phyloP scores from a whole-genome alignment of 2,888 invertebrate species.

The Ryuthela nishihirai region DNA sequence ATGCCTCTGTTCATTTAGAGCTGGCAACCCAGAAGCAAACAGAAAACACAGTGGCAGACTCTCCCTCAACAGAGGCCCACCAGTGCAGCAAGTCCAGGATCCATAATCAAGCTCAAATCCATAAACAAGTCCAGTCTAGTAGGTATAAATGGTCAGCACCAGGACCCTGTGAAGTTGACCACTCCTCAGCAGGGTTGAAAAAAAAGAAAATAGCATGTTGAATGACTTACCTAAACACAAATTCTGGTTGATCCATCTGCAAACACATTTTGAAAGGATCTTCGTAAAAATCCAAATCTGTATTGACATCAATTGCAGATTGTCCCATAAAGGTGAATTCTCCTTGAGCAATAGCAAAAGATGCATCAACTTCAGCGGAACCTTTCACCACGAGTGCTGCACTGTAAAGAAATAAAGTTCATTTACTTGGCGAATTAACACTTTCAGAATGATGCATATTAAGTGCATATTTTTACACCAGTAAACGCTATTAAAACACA shows the following conservation, averaged over 20 bases:
- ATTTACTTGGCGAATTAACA: background rate
- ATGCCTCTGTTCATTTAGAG: too few relatives aligned
- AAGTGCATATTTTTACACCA: too few relatives aligned
- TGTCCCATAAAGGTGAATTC: conserved; percentile 64
- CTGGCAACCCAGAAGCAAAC: too few relatives aligned
- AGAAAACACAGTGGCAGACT: too few relatives aligned
- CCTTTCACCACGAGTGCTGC: conserved; percentile 66
- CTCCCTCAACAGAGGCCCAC: too few relatives aligned
- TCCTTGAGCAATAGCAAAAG: conserved; percentile 62
- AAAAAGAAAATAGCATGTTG: background rate
- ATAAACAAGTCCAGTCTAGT: background rate
- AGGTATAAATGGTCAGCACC: background rate
- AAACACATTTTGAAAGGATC: conserved; percentile 68
- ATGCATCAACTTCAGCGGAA: conserved; percentile 60
- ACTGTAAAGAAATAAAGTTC: conserved; percentile 51
- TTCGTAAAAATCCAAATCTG: conserved; percentile 72
- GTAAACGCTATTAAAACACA: too few relatives aligned
- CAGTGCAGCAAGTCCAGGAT: too few relatives aligned
- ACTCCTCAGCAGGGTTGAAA: background rate
- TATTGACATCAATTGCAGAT: conserved; percentile 65
- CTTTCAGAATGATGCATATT: too few relatives aligned
- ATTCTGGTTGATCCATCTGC: conserved; percentile 67
- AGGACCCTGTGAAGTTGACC: background rate
- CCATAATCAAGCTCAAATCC: too few relatives aligned
- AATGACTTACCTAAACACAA: conserved; percentile 57